phyloP scores from a whole-genome alignment of 2,797 vertebrate genomes.

The Myotis myotis region DNA sequence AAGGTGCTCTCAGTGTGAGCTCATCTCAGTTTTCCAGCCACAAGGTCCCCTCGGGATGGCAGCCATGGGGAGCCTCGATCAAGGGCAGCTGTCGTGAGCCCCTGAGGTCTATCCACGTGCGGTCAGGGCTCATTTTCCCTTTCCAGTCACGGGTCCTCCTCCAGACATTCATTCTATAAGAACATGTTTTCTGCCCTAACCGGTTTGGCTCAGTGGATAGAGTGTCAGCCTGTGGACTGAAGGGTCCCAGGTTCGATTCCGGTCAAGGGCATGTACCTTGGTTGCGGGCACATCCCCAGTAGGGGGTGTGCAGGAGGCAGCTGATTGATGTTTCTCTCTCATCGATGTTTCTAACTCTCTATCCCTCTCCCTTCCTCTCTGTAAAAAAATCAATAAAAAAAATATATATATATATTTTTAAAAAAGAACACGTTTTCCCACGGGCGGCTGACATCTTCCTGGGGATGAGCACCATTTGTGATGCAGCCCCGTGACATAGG shows the following conservation, averaged over 20 bases:
- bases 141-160: not conserved
- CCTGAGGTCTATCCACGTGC: fast-evolving
- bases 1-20: not conserved
- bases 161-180: not conserved
- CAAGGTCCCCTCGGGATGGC: fast-evolving
- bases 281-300: no score
- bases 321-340: no score
- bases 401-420: no score
- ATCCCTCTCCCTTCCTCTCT: no score
- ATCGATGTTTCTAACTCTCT: no score
- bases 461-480: not conserved
- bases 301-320: no score
- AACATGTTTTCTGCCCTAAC: fast-evolving
- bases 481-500: fast-evolving
- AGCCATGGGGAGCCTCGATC: not conserved
- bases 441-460: fast-evolving
- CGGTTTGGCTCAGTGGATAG: no score
- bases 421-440: fast-evolving
- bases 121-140: not conserved
- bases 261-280: no score
- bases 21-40: not conserved
- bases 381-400: no score
- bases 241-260: no score
- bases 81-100: fast-evolving
- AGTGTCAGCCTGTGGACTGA: no score